These are phyloP conservation scores for Zaprionus ghesquierei DNA, from an alignment of 1,140 invertebrate genomes.

Conservation along the genomic window DNA sequence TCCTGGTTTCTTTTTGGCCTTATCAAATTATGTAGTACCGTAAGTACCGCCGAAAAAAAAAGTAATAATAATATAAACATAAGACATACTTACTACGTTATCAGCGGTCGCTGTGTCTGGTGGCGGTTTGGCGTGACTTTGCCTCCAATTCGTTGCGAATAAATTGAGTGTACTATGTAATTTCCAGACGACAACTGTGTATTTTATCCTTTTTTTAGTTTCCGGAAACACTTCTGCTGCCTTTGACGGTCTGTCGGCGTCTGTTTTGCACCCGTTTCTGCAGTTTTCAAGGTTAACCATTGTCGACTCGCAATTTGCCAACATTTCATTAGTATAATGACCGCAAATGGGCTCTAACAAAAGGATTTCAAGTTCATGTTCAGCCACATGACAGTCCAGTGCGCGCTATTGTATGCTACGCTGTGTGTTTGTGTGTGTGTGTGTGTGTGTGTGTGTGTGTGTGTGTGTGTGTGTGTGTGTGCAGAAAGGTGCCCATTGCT, in stretches of 20 bases:
- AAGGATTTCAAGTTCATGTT: slow-evolving; percentile 76
- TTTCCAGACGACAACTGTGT: slow-evolving; percentile 21
- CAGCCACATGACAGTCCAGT: slow-evolving; percentile 32
- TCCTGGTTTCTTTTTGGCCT: slow-evolving; percentile 39
- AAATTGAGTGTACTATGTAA: not conserved
- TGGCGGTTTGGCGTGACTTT: slow-evolving; percentile 44
- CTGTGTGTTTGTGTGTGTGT: slow-evolving; percentile 13
- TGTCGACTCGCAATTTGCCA: slow-evolving; percentile 53
- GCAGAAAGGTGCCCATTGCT: not conserved
- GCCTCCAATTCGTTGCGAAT: slow-evolving; percentile 12
- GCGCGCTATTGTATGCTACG: slow-evolving; percentile 71
- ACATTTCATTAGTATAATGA: slow-evolving; percentile 68
- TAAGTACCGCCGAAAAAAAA: not conserved
- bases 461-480: slow-evolving; percentile 6
- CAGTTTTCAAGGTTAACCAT: slow-evolving; percentile 59
- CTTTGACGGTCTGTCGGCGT: slow-evolving; percentile 36
- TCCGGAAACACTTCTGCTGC: slow-evolving; percentile 46
- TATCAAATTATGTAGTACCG: slow-evolving; percentile 27
- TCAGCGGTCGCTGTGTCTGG: slow-evolving; percentile 23
- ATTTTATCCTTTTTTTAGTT: slow-evolving; percentile 44
- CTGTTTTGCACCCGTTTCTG: slow-evolving; percentile 33
- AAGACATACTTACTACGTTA: slow-evolving; percentile 23
- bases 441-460: slow-evolving; percentile 12
- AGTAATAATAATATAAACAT: not conserved
- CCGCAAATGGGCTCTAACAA: slow-evolving; percentile 49